Percentiles rank a stretch among this genome's conserved stretches.
Evolutionary conservation across 2,797 vertebrate species (phyloP).

Genomic region (Coranthus polyacanthus): DNA sequence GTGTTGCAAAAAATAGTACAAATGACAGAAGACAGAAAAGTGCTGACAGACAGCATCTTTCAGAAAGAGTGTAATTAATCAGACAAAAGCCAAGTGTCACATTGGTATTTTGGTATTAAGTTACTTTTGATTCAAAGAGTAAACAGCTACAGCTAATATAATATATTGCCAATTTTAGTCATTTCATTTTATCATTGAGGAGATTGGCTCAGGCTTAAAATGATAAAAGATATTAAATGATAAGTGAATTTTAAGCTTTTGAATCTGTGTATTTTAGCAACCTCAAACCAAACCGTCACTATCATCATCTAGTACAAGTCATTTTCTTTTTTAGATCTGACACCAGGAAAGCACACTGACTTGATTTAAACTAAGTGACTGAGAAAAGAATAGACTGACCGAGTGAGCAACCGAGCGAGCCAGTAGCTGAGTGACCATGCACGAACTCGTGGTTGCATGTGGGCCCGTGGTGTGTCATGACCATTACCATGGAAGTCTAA

Average conservation of each 20-base stretch:
- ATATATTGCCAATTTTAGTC: no score
- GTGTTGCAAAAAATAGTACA: background rate
- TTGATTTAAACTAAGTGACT: constrained; percentile 16
- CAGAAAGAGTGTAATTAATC: background rate
- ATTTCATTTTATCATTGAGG: no score
- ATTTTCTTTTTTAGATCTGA: background rate
- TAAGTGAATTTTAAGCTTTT: background rate
- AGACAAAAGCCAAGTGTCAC: constrained; percentile 7
- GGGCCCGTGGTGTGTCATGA: constrained; percentile 52
- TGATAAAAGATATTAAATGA: no score
- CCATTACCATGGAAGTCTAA: constrained; percentile 44
- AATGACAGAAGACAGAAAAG: background rate
- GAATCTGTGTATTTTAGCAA: background rate
- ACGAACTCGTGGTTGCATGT: constrained; percentile 26
- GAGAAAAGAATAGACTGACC: constrained; percentile 6
- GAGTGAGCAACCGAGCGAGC: constrained; percentile 1
- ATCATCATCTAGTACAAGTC: background rate
- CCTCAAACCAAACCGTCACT: background rate
- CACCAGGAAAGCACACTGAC: background rate
- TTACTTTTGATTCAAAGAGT: no score
- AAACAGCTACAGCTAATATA: no score
- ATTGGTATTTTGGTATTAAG: constrained; percentile 16
- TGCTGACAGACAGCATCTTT: background rate
- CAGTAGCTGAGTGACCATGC: constrained; percentile 22
- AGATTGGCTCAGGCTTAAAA: no score